Conservation (phyloP, 2,797 vertebrate species). For the Triplophysa yarkandensis region DNA sequence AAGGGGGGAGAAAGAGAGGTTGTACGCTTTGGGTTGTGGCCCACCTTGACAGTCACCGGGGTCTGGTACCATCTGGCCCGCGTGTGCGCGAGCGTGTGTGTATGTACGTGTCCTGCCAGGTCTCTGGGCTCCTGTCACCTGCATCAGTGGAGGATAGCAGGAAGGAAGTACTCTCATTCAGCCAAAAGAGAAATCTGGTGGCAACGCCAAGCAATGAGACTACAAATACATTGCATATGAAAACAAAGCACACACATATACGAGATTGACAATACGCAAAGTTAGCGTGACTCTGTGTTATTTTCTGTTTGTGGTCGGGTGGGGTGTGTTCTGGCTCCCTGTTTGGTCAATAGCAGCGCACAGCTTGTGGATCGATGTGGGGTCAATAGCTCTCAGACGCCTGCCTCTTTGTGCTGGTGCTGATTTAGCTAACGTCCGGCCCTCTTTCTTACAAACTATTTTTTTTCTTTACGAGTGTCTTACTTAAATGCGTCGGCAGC, state of each 20-base stretch:
- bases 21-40: slow-evolving; percentile 55
- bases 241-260: slow-evolving; percentile 56
- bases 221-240: slow-evolving; percentile 30
- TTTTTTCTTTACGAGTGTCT: slow-evolving; percentile 63
- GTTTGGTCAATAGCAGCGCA: slow-evolving; percentile 82
- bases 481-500: slow-evolving; percentile 73
- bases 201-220: slow-evolving; percentile 35
- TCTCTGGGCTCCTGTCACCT: slow-evolving; percentile 64
- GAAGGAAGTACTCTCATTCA: slow-evolving; percentile 59
- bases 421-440: slow-evolving; percentile 83
- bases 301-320: slow-evolving; percentile 75
- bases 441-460: slow-evolving; percentile 47
- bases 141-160: slow-evolving; percentile 62
- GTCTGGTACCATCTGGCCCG: slow-evolving; percentile 64
- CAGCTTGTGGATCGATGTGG: slow-evolving; percentile 79
- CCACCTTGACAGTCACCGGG: slow-evolving; percentile 63
- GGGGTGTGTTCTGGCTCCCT: slow-evolving; percentile 73
- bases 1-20: slow-evolving; percentile 39
- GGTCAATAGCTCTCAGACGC: slow-evolving; percentile 85
- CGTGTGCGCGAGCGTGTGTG: slow-evolving; percentile 47
- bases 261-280: slow-evolving; percentile 74
- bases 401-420: slow-evolving; percentile 81
- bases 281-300: slow-evolving; percentile 67
- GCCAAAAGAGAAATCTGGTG: slow-evolving; percentile 38
- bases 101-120: slow-evolving; percentile 56